These are phyloP conservation scores for Thecophora atra DNA, from an alignment of 2,888 invertebrate species.

Conservation along the genomic window DNA sequence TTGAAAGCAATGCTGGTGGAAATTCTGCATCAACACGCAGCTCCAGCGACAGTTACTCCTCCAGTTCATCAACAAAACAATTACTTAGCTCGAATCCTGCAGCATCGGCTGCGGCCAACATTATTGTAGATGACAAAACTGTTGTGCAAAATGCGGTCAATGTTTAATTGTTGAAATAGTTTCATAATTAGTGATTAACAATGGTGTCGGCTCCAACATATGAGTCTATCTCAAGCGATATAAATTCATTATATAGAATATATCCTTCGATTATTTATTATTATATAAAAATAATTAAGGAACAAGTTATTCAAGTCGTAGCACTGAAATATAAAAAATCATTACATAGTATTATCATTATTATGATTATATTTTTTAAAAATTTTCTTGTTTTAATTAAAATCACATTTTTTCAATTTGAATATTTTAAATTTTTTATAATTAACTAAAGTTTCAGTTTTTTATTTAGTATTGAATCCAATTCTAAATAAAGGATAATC, in stretches of 20 bases:
- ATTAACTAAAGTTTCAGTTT: not conserved
- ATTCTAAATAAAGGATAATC: slow-evolving; percentile 29
- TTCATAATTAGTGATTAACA: slow-evolving; percentile 18
- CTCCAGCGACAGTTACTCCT: slow-evolving; percentile 84
- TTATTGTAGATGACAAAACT: slow-evolving; percentile 63
- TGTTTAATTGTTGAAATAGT: slow-evolving; percentile 50
- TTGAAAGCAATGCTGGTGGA: slow-evolving; percentile 69
- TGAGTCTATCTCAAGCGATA: slow-evolving; percentile 17
- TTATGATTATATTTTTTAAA: not conserved
- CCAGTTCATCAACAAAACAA: slow-evolving; percentile 81
- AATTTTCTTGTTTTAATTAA: slow-evolving; percentile 1
- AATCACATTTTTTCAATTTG: not conserved
- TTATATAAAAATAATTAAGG: slow-evolving; percentile 6
- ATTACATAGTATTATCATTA: not conserved
- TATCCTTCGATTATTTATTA: not conserved
- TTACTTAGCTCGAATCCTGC: slow-evolving; percentile 70
- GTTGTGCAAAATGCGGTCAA: slow-evolving; percentile 63
- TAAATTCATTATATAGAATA: slow-evolving; percentile 10
- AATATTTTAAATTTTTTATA: not conserved
- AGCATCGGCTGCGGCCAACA: slow-evolving; percentile 58
- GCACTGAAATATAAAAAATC: not conserved
- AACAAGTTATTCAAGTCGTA: slow-evolving; percentile 1
- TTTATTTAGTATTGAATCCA: slow-evolving; percentile 12
- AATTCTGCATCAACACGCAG: slow-evolving; percentile 70
- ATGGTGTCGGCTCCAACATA: slow-evolving; percentile 25